These are phyloP conservation scores for Centropyge bicolor DNA, from an alignment of 2,797 vertebrate genomes.

Conservation along the genomic window DNA sequence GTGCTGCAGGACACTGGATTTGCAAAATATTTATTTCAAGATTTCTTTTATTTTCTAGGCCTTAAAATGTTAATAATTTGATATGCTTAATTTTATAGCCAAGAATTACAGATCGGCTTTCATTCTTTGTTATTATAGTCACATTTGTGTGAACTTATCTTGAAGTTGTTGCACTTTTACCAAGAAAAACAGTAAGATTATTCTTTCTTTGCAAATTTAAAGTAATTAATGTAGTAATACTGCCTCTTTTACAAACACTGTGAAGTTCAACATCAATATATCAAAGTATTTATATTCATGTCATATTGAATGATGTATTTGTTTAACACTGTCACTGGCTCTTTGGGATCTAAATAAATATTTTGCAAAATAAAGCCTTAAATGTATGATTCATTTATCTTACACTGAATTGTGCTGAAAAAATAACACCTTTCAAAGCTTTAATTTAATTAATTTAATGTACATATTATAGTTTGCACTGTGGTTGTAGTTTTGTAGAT, in stretches of 20 bases:
- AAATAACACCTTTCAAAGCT: background rate
- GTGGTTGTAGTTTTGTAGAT: background rate
- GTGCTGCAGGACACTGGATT: background rate
- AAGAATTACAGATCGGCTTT: background rate
- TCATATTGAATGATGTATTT: background rate
- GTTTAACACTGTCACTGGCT: background rate
- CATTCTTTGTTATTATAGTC: conserved; percentile 13
- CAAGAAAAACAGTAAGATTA: background rate
- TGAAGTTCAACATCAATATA: background rate
- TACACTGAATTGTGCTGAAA: background rate
- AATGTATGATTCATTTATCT: background rate
- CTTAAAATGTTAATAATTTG: conserved; percentile 14
- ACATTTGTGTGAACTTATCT: background rate
- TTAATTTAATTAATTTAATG: background rate
- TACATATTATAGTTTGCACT: background rate
- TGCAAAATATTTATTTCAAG: background rate
- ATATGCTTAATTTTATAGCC: background rate
- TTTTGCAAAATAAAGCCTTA: conserved; percentile 4
- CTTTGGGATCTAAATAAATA: background rate
- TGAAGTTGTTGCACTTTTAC: background rate
- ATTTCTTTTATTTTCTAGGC: background rate
- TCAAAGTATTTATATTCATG: background rate
- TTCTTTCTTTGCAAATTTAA: conserved; percentile 4
- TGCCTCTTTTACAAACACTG: background rate
- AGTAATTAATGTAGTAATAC: background rate